phyloP scores from a whole-genome alignment of 2,797 vertebrate species.

The Pitangus sulphuratus region DNA sequence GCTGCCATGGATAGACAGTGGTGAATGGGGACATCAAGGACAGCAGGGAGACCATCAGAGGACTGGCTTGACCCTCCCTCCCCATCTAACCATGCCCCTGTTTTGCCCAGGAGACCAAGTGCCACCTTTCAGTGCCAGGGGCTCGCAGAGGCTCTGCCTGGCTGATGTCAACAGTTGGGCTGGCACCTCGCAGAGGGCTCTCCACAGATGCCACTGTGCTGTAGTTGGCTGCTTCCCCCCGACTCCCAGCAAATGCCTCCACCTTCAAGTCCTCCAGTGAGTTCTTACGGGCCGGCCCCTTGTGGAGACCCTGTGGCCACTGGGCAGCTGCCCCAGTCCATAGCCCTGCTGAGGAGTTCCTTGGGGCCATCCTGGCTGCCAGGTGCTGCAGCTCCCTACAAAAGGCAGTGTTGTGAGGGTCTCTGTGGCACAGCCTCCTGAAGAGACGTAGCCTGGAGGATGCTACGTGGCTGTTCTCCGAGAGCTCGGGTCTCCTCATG shows the following conservation, averaged over 20 bases:
- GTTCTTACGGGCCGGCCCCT: slow-evolving; percentile 16
- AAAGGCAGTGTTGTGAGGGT: slow-evolving; percentile 10
- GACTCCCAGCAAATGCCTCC: slow-evolving; percentile 35
- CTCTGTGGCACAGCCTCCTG: slow-evolving; percentile 47
- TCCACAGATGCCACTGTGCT: slow-evolving; percentile 52
- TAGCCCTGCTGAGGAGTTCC: slow-evolving; percentile 4
- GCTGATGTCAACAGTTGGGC: slow-evolving; percentile 58
- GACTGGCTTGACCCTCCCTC: background rate
- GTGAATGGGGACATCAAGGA: background rate
- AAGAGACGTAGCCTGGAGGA: slow-evolving; percentile 48
- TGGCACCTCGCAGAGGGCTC: slow-evolving; percentile 43
- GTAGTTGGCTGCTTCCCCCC: slow-evolving; percentile 59
- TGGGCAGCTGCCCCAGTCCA: background rate
- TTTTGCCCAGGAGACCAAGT: background rate
- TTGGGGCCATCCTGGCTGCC: background rate
- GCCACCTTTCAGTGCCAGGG: slow-evolving; percentile 83
- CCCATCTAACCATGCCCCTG: background rate
- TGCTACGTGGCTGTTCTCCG: background rate
- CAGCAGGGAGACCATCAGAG: background rate
- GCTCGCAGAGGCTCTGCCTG: slow-evolving; percentile 79
- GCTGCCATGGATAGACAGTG: background rate
- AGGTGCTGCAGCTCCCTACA: slow-evolving; percentile 64
- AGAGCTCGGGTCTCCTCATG: background rate
- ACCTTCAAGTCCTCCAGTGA: slow-evolving; percentile 63
- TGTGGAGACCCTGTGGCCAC: slow-evolving; percentile 32